Conservation (phyloP, 2,113 vertebrate species). For the Saimiri boliviensis region DNA sequence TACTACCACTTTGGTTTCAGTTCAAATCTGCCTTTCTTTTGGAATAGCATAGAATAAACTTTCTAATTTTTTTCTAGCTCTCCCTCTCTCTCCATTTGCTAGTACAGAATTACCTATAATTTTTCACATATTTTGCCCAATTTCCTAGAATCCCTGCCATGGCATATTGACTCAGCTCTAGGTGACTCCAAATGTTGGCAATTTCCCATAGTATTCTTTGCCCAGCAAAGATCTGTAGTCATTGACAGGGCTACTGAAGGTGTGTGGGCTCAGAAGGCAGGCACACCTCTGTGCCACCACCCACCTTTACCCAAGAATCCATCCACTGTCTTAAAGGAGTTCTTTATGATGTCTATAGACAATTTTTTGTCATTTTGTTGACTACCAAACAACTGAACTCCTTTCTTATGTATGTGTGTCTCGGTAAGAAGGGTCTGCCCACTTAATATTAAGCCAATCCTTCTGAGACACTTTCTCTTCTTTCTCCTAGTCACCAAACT, state of each 20-base stretch:
- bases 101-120: neutral
- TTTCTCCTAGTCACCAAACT: neutral
- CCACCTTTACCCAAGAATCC: neutral
- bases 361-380: neutral
- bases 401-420: neutral
- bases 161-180: neutral
- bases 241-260: neutral
- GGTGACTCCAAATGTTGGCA: neutral
- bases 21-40: constrained; percentile 1
- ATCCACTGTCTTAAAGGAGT: neutral
- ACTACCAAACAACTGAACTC: neutral
- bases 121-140: neutral
- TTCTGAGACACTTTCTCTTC: neutral
- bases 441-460: neutral
- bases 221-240: neutral
- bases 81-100: neutral
- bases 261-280: neutral
- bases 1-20: neutral
- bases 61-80: neutral
- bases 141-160: neutral
- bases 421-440: neutral
- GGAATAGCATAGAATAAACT: neutral
- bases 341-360: neutral
- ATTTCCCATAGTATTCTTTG: neutral
- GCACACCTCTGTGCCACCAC: accelerated